phyloP scores from a whole-genome alignment of 2,888 invertebrate species.

The Scaptomyza parva region DNA sequence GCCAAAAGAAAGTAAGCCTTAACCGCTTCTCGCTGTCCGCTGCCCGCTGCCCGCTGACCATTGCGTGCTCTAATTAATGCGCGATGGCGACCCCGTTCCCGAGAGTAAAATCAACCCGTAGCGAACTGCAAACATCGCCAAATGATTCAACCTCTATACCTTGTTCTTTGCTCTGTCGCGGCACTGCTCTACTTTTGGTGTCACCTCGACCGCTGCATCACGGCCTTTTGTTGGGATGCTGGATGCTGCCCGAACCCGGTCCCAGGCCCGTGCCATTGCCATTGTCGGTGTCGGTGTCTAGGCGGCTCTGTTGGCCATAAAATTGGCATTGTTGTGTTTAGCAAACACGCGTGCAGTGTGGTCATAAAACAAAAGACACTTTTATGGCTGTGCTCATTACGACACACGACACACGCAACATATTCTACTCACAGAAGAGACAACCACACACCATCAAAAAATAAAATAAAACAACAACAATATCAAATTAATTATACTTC shows the following conservation, averaged over 20 bases:
- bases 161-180: constrained; percentile 11
- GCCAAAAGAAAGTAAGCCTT: constrained; percentile 64
- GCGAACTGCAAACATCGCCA: constrained; percentile 50
- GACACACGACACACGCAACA: constrained; percentile 72
- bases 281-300: constrained; percentile 45
- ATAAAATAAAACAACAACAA: neutral
- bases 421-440: constrained; percentile 35
- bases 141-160: constrained; percentile 47
- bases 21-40: neutral
- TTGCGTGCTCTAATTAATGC: constrained; percentile 75
- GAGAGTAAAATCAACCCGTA: constrained; percentile 48
- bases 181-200: constrained; percentile 71
- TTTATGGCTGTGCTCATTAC: constrained; percentile 78
- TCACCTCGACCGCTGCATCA: constrained; percentile 49
- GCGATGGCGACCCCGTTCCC: constrained; percentile 59
- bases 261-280: constrained; percentile 40
- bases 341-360: constrained; percentile 81
- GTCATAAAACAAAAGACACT: constrained; percentile 83
- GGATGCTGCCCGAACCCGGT: constrained; percentile 38
- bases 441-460: constrained; percentile 16
- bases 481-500: constrained; percentile 13
- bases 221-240: constrained; percentile 35
- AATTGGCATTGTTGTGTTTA: constrained; percentile 75
- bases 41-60: constrained; percentile 47
- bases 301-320: constrained; percentile 64